Evolutionary conservation across 2,888 invertebrate genomes (phyloP).

Genomic region (Tenthredo notha): DNA sequence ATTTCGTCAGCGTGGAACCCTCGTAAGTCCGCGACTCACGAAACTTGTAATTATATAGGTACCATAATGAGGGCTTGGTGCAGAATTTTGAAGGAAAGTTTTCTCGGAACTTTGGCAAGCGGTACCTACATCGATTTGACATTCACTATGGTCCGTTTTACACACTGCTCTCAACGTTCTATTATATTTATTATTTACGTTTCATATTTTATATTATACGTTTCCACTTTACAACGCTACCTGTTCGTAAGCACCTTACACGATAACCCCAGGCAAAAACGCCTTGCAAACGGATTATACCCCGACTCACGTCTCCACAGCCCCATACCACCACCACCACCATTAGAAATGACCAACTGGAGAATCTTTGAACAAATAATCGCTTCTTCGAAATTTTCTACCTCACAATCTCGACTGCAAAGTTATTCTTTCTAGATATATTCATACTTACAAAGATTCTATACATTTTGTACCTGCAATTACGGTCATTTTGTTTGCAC

Average conservation of each 20-base stretch:
- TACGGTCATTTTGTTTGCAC: background rate
- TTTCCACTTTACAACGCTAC: conserved; percentile 48
- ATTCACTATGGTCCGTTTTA: conserved; percentile 22
- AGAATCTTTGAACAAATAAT: conserved; percentile 23
- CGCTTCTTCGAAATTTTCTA: conserved; percentile 6
- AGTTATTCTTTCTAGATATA: background rate
- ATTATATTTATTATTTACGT: conserved; percentile 14
- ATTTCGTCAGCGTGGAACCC: background rate
- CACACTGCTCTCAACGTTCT: background rate
- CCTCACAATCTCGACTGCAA: conserved; percentile 8
- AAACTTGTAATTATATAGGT: conserved; percentile 35
- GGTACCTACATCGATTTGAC: conserved; percentile 16
- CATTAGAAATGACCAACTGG: conserved; percentile 17
- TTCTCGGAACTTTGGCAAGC: conserved; percentile 20
- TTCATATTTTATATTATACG: conserved; percentile 14
- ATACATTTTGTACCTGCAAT: conserved; percentile 7
- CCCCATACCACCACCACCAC: background rate
- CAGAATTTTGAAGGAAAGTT: conserved; percentile 30
- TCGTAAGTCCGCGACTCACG: conserved; percentile 23
- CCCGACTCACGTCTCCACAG: conserved; percentile 25
- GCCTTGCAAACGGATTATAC: conserved; percentile 39
- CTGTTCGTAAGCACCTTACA: conserved; percentile 45
- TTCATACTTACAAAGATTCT: background rate
- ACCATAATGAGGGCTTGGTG: conserved; percentile 38
- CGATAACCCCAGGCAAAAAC: conserved; percentile 21